Conservation (phyloP, 2,888 invertebrate genomes). For the Lissocephala sabroskyi region DNA sequence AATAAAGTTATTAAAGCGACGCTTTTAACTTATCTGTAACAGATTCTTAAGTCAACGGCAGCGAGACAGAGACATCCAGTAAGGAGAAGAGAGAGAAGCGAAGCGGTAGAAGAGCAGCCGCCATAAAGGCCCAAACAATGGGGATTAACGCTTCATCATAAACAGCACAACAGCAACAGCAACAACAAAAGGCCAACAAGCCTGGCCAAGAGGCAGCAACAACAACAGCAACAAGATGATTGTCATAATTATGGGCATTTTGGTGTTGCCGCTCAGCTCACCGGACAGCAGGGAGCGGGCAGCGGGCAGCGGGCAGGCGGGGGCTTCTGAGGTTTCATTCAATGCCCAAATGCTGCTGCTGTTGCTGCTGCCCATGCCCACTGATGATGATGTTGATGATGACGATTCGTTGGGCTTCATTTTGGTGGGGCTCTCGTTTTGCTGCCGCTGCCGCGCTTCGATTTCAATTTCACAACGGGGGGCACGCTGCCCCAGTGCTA, state of each 20-base stretch:
- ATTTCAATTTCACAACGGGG: constrained; percentile 61
- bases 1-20: constrained; percentile 63
- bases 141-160: constrained; percentile 61
- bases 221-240: constrained; percentile 40
- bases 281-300: no score
- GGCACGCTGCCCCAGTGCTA: constrained; percentile 40
- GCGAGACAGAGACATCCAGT: not conserved
- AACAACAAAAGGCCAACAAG: constrained; percentile 3
- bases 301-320: no score
- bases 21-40: constrained; percentile 63
- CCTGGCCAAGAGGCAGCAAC: no score
- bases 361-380: not conserved
- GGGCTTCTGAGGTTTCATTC: no score
- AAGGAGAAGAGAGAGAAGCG: no score
- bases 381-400: constrained; percentile 10
- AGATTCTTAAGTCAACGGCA: constrained; percentile 59
- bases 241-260: constrained; percentile 62
- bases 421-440: constrained; percentile 26
- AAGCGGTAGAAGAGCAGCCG: constrained; percentile 23
- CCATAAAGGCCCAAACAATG: constrained; percentile 33
- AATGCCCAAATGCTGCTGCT: no score
- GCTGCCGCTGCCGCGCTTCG: constrained; percentile 53
- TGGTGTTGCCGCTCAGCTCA: constrained; percentile 58
- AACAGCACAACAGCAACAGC: constrained; percentile 31
- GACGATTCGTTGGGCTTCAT: no score